phyloP scores from a whole-genome alignment of 2,888 invertebrate genomes.

The Caradrina clavipalpis region DNA sequence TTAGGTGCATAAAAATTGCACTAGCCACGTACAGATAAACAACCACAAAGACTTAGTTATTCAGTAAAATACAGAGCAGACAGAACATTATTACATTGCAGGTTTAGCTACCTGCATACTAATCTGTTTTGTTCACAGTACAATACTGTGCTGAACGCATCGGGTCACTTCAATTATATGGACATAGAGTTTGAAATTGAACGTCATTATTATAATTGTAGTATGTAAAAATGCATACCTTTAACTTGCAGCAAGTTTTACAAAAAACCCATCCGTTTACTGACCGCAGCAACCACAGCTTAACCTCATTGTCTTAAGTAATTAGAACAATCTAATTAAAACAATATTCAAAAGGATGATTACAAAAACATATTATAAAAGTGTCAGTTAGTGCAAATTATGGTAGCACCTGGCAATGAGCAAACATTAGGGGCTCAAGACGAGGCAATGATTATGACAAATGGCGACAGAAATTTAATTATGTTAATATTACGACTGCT shows the following conservation, averaged over 20 bases:
- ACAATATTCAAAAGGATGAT: constrained; percentile 23
- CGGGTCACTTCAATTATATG: neutral
- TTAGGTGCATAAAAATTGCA: too few relatives aligned
- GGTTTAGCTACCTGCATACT: constrained; percentile 1
- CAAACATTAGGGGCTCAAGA: constrained; percentile 54
- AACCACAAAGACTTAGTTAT: neutral
- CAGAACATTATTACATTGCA: neutral
- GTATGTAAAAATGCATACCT: neutral
- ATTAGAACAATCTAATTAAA: constrained; percentile 10
- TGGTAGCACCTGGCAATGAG: constrained; percentile 17
- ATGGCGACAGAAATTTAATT: constrained; percentile 69
- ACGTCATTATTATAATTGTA: neutral
- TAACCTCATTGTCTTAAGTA: neutral
- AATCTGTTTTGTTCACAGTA: neutral
- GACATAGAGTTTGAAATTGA: neutral
- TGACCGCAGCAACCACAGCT: neutral
- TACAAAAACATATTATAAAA: constrained; percentile 43
- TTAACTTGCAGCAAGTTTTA: too few relatives aligned
- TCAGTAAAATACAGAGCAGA: neutral
- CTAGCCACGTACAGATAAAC: too few relatives aligned
- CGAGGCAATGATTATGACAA: constrained; percentile 70
- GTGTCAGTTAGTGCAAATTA: constrained; percentile 39
- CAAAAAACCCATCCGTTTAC: neutral
- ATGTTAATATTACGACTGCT: constrained; percentile 49
- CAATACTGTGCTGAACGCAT: neutral